Base-by-base conservation (phyloP, 2,888 invertebrate species). In the Lapara coniferarum region DNA sequence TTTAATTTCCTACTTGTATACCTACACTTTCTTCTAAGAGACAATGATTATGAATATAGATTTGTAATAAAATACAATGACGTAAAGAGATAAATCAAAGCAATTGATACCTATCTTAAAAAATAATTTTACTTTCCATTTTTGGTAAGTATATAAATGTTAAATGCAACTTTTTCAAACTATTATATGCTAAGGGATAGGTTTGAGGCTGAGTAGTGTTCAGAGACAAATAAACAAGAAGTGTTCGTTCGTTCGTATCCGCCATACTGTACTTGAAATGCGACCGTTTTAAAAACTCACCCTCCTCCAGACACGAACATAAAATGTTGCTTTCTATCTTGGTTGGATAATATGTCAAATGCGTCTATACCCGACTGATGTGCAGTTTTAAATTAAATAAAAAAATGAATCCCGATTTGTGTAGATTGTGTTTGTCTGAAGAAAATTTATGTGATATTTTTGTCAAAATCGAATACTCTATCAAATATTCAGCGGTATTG, bases 361-460 rank as follows among this genome's bases (percentile, higher is more conserved):
- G 13, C 13, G 63, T 13, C 46, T 63, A 63, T 63, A 63, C 63
- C 49, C 63, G 46, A 63, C 63, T 63, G 19, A 46, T 44, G 16
- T 59, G 10, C 14, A 19, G 49, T 46, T 10, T 46, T 49, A 13
- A 13, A 63, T 63, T 46, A 19, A 5, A 63, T 49, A 13, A 13
- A 2, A 59, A 63, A 63, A 63, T 63, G 63, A 19, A 16, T 13
- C 19, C 55, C 14, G 55, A 69, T 44, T 2, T 74, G 44, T 82
- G 82, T 59, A 75, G 82, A 74, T 76, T 82, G 52, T 82, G 82
- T 71, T 73, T 82, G 25, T 67, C 67, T 57, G 68, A 71, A 14
- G 59, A 63, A 1, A 73, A 78, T 74, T 79, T 81, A 44, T 37
- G 44, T 30, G 59, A 73, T 10, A 71, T 81, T 67, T 81, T 63